Conservation (phyloP, 2,113 vertebrate species). For the Pyrgilauda ruficollis region DNA sequence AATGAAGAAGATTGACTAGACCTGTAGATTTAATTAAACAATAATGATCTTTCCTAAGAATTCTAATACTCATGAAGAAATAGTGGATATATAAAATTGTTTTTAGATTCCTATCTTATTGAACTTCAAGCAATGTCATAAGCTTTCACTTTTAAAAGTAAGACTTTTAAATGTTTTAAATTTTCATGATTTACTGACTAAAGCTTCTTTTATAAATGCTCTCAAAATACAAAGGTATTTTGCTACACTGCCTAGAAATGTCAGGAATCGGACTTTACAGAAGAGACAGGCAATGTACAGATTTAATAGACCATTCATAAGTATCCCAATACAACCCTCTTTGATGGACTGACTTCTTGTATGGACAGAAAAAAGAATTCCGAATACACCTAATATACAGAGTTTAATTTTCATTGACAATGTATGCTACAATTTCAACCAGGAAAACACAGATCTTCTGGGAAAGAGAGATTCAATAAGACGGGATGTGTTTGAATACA, state of each 20-base stretch:
- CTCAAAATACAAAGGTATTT: neutral
- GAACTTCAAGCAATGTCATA: neutral
- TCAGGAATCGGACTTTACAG: neutral
- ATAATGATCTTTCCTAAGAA: neutral
- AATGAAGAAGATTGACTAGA: neutral
- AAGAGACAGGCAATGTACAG: neutral
- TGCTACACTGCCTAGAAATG: neutral
- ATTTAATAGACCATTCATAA: neutral
- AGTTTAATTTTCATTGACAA: neutral
- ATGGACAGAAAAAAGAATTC: neutral
- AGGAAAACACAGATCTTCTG: neutral
- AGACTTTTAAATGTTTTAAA: neutral
- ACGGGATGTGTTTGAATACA: neutral
- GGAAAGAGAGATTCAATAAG: neutral
- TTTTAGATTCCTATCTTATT: neutral
- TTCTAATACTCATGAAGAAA: neutral
- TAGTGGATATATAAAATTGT: neutral
- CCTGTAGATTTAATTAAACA: neutral
- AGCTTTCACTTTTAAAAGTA: neutral
- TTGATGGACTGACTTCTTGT: neutral
- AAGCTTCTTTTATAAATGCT: neutral
- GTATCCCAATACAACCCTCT: neutral
- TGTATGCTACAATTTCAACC: neutral
- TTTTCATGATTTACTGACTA: neutral
- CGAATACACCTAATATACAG: neutral